phyloP scores from a whole-genome alignment of 2,797 vertebrate species.

The Mallotus villosus region DNA sequence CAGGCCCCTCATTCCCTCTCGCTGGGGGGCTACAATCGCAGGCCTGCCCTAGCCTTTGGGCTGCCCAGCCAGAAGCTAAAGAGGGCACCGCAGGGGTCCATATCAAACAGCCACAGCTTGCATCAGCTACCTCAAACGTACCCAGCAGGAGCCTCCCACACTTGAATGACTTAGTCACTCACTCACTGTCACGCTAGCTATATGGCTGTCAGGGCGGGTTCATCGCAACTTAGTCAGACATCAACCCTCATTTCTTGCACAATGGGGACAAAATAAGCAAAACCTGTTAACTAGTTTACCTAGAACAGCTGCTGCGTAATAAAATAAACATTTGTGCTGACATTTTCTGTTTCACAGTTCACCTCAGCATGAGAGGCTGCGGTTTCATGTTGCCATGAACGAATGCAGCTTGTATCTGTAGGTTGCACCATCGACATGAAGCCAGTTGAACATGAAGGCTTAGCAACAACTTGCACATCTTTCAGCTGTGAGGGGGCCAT shows the following conservation, averaged over 20 bases:
- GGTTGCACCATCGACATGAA: not conserved
- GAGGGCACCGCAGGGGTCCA: constrained; percentile 72
- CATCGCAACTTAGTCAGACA: not conserved
- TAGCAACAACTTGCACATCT: not conserved
- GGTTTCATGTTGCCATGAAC: too few species aligned
- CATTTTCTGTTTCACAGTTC: too few species aligned
- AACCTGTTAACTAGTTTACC: too few species aligned
- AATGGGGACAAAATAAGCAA: not conserved
- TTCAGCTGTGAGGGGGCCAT: not conserved
- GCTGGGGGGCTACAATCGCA: constrained; percentile 81
- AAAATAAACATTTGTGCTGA: too few species aligned
- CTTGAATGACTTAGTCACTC: constrained; percentile 28
- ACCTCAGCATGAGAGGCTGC: too few species aligned
- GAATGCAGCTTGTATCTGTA: too few species aligned
- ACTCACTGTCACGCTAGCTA: constrained; percentile 8
- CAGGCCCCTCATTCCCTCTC: constrained; percentile 79
- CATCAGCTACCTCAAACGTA: constrained; percentile 7
- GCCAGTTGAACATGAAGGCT: constrained; percentile 7
- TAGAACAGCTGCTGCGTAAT: not conserved
- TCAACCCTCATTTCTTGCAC: not conserved
- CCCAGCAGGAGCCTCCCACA: constrained; percentile 12
- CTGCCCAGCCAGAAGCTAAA: constrained; percentile 72
- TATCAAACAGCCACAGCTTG: constrained; percentile 71
- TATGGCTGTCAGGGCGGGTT: not conserved
- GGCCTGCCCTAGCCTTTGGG: constrained; percentile 85